phyloP scores from a whole-genome alignment of 2,888 invertebrate genomes.

The Nomada lathburiana region DNA sequence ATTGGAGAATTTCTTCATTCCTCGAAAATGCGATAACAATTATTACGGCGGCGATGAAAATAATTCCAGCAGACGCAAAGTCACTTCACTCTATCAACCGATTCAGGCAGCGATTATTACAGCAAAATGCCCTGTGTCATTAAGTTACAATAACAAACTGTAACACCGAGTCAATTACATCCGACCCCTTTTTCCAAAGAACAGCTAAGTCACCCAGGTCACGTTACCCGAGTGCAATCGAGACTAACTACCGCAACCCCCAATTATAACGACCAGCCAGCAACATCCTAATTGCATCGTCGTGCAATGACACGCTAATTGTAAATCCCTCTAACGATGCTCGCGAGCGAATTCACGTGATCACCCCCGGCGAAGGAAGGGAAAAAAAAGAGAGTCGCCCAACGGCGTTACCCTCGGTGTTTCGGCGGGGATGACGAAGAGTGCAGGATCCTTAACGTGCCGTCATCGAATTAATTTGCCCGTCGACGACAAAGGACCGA shows the following conservation, averaged over 20 bases:
- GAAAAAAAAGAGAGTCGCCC: conserved; percentile 13
- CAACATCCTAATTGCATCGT: conserved; percentile 58
- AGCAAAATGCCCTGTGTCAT: background rate
- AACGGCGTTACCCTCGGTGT: conserved; percentile 34
- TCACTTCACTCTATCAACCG: no score
- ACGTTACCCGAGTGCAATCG: conserved; percentile 17
- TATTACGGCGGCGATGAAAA: no score
- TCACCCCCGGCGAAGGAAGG: conserved; percentile 40
- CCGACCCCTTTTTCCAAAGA: background rate
- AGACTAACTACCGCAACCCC: conserved; percentile 47
- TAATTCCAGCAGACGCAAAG: no score
- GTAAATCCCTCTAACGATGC: conserved; percentile 64
- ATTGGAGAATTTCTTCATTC: no score
- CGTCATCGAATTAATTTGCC: conserved; percentile 75
- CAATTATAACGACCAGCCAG: conserved; percentile 51
- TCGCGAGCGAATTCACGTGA: conserved; percentile 57
- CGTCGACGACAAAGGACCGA: conserved; percentile 64
- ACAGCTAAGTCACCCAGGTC: conserved; percentile 20
- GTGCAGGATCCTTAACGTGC: conserved; percentile 64
- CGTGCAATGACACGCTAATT: conserved; percentile 60
- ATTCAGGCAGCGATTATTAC: background rate
- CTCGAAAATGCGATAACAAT: no score
- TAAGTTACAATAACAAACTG: background rate
- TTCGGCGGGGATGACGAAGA: conserved; percentile 26
- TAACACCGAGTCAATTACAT: conserved; percentile 15